These are phyloP conservation scores for Xiphorhynchus elegans DNA, from an alignment of 2,113 vertebrate species.

Conservation along the genomic window DNA sequence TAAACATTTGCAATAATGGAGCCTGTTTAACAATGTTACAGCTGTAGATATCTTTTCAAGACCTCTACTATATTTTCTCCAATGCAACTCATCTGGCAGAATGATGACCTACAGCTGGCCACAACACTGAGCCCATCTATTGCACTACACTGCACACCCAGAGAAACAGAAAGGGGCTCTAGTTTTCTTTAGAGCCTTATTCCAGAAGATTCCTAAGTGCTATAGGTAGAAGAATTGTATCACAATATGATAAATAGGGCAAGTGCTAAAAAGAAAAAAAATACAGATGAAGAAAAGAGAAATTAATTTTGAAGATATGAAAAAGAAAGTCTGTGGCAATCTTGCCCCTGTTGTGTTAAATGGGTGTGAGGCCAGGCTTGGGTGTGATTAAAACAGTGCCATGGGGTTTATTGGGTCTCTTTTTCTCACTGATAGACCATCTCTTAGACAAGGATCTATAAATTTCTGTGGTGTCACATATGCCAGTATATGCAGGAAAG, in stretches of 20 bases:
- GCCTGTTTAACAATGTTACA: not conserved
- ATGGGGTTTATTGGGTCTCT: not conserved
- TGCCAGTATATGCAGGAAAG: not conserved
- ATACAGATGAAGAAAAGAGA: not conserved
- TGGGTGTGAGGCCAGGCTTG: not conserved
- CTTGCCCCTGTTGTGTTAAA: not conserved
- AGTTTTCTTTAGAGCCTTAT: not conserved
- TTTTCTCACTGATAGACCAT: not conserved
- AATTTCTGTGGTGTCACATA: not conserved
- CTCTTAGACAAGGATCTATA: not conserved
- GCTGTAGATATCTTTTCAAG: not conserved
- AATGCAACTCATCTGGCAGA: not conserved
- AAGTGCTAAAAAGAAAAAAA: not conserved
- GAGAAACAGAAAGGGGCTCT: not conserved
- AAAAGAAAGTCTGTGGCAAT: not conserved
- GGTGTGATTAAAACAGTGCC: not conserved
- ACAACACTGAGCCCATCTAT: not conserved
- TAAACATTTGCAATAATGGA: not conserved
- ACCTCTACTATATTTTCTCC: not conserved
- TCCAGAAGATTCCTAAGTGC: not conserved
- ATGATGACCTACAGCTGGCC: not conserved
- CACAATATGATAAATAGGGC: not conserved
- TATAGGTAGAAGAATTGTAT: not conserved
- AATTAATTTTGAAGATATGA: not conserved
- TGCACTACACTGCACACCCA: not conserved